phyloP scores from a whole-genome alignment of 2,113 vertebrate genomes.

The Columba janthina region DNA sequence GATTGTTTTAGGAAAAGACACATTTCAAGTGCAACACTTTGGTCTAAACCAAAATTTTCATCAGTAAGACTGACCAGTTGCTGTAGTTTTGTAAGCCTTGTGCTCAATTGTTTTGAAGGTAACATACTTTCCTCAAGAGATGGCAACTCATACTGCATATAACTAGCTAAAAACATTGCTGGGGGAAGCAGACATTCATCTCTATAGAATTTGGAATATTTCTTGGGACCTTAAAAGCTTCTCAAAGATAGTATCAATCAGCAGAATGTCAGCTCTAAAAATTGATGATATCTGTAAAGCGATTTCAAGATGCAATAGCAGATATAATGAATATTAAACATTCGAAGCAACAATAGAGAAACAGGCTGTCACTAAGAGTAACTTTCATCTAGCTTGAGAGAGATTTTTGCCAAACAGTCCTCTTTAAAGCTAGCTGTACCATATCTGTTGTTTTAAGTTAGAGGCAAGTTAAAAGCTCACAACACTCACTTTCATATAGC shows the following conservation, averaged over 20 bases:
- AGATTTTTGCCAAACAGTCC: not conserved
- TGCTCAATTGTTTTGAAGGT: not conserved
- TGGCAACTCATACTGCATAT: not conserved
- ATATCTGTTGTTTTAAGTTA: not conserved
- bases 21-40: not conserved
- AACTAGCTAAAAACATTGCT: not conserved
- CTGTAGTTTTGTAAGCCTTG: not conserved
- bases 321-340: not conserved
- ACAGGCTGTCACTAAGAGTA: not conserved
- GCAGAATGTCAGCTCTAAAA: not conserved
- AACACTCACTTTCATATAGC: slow-evolving; percentile 90
- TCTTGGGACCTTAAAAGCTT: not conserved
- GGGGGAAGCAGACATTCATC: not conserved
- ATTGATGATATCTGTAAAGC: not conserved
- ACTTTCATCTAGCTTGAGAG: not conserved
- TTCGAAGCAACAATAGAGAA: not conserved
- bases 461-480: not conserved
- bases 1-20: not conserved
- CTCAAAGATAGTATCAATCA: not conserved
- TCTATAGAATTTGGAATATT: not conserved
- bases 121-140: not conserved
- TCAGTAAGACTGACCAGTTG: not conserved
- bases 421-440: not conserved
- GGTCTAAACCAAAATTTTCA: not conserved
- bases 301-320: not conserved